phyloP scores from a whole-genome alignment of 2,888 invertebrate genomes.

The Laspeyria flexula region DNA sequence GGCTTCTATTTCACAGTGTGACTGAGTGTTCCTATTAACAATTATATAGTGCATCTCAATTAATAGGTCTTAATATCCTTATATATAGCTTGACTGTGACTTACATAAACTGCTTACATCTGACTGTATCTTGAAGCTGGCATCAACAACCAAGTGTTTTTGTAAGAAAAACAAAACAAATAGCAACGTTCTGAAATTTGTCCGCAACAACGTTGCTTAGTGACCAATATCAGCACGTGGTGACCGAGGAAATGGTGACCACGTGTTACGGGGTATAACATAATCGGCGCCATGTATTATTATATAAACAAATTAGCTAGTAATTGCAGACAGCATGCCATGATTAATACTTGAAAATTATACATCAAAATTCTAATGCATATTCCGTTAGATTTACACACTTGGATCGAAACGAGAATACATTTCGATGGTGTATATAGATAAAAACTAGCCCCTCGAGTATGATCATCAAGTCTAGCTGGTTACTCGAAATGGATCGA shows the following conservation, averaged over 20 bases:
- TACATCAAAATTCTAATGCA: neutral
- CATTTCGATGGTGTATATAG: slow-evolving; percentile 2
- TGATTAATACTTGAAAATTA: neutral
- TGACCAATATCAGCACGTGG: no score
- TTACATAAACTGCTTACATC: no score
- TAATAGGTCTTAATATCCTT: no score
- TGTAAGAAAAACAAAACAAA: no score
- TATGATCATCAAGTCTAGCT: neutral
- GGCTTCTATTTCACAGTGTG: no score
- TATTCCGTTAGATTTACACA: slow-evolving; percentile 12
- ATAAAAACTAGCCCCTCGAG: neutral
- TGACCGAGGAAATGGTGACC: neutral
- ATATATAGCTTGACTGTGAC: no score
- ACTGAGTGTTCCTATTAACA: no score
- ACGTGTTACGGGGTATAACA: neutral
- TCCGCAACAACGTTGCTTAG: no score
- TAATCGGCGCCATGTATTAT: neutral
- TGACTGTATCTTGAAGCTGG: no score
- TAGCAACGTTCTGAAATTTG: no score
- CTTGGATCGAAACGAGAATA: neutral
- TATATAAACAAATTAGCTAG: neutral
- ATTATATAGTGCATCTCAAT: no score
- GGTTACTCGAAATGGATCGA: slow-evolving; percentile 23
- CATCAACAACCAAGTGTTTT: no score
- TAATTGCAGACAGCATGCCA: neutral